phyloP scores from a whole-genome alignment of 2,888 invertebrate genomes.

The Watsonalla cultraria region DNA sequence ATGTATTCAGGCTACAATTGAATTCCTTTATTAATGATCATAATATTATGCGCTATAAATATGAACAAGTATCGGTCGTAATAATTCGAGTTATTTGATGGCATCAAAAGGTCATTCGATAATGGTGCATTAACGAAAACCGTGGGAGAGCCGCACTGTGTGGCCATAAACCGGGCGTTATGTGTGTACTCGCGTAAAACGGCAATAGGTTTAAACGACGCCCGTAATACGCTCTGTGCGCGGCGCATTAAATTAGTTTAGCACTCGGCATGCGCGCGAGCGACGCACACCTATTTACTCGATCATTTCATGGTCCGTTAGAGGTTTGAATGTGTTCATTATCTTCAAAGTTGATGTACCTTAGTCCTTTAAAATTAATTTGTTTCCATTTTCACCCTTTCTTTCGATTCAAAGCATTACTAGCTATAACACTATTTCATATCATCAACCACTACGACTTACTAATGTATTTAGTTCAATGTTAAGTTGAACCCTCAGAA shows the following conservation, averaged over 20 bases:
- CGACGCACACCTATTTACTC: constrained; percentile 3
- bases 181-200: constrained; percentile 33
- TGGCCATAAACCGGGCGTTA: constrained; percentile 28
- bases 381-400: not conserved
- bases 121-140: constrained; percentile 9
- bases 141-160: constrained; percentile 9
- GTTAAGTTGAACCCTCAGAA: too few relatives aligned
- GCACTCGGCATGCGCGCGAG: constrained; percentile 21
- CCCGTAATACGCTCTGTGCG: constrained; percentile 29
- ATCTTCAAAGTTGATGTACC: not conserved
- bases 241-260: constrained; percentile 42
- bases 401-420: too few relatives aligned
- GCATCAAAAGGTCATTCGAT: constrained; percentile 5
- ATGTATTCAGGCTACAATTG: too few relatives aligned
- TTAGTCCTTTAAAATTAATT: not conserved
- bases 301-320: constrained; percentile 1
- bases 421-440: too few relatives aligned
- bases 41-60: not conserved
- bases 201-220: constrained; percentile 45
- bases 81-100: not conserved
- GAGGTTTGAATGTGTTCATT: not conserved
- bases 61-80: not conserved
- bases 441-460: too few relatives aligned
- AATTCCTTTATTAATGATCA: too few relatives aligned
- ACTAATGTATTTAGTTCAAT: too few relatives aligned